These are phyloP conservation scores for Ceratina australensis DNA, from an alignment of 1,140 invertebrate genomes.

Conservation along the genomic window DNA sequence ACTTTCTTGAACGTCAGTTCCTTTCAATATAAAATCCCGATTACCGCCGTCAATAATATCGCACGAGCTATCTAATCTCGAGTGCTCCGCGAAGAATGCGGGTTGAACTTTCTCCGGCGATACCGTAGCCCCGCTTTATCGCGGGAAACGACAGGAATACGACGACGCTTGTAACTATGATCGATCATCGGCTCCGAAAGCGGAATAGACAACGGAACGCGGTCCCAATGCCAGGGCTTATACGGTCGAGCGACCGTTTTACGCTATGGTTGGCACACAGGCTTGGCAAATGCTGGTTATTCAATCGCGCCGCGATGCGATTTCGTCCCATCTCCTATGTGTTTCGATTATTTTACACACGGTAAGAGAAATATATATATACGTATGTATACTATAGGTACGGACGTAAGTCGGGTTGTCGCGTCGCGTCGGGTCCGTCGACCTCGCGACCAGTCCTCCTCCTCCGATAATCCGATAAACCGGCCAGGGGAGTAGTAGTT, in stretches of 20 bases:
- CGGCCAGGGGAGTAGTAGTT: slow-evolving; percentile 28
- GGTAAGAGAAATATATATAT: background rate
- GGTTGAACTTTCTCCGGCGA: background rate
- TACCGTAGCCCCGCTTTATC: slow-evolving; percentile 24
- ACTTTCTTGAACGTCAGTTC: background rate
- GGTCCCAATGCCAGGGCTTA: slow-evolving; percentile 29
- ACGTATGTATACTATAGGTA: too few relatives aligned
- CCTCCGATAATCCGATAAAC: slow-evolving; percentile 43
- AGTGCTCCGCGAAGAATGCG: background rate
- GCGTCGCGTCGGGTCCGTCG: slow-evolving; percentile 23
- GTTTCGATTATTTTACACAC: slow-evolving; percentile 48
- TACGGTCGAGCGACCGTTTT: slow-evolving; percentile 40
- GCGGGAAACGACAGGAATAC: slow-evolving; percentile 20
- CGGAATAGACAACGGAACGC: slow-evolving; percentile 29
- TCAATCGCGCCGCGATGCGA: slow-evolving; percentile 33
- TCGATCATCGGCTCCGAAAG: slow-evolving; percentile 52
- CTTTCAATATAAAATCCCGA: background rate
- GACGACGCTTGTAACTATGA: slow-evolving; percentile 27
- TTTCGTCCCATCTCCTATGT: slow-evolving; percentile 19
- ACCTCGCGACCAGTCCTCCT: slow-evolving; percentile 12
- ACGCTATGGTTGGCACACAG: slow-evolving; percentile 43
- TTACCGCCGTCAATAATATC: background rate
- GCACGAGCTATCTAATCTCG: background rate
- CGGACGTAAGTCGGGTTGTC: too few relatives aligned
- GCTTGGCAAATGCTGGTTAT: slow-evolving; percentile 43